Base-by-base conservation (phyloP, 2,888 invertebrate genomes). In the Nomada lathburiana region DNA sequence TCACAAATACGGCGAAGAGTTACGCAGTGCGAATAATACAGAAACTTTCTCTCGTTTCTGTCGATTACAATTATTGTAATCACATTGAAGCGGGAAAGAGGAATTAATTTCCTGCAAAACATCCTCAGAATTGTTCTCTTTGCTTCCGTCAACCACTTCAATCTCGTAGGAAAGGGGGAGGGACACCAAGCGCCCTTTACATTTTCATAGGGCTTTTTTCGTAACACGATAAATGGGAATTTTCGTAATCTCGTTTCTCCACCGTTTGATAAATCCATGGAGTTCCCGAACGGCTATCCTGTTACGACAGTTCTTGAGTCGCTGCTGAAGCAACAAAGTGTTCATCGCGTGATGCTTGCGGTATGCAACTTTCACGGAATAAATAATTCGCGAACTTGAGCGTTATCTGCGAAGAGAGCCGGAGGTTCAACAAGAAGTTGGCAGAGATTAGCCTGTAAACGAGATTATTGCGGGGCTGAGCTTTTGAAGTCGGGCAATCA, bases 321-420 rank as follows among this genome's bases (percentile, higher is more conserved):
- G 29, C 13, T 20, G 53, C n/a, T 50, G 77, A 42, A 13, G 62
- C 44, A 69, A 63, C 77, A 69, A 77, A 78, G 50, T 63, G 78
- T 77, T 78, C 42, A 29, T 47, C 55, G 62, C 63, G 63, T 50
- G 63, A 29, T 42, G 60, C 62, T 42, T 23, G 42, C 67, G 60
- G 59, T n/a, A 62, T 42, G 50, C 68, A 42, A 26, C 47, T 50
- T 20, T 42, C 23, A 1, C 13, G 29, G 68, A 69, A 77, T 78
- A 77, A 78, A 78, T 78, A 69, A 69, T 77, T 50, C 78, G 20
- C 62, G 3, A 77, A 78, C 57, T 78, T 57, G 10, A 16, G 36
- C 42, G 50, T 65, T 79, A 70, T 70, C 70, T 80, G 70, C 47
- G 52, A 26, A n/a, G 10, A 20, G 26, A 64, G 50, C n/a, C 47